phyloP scores from a whole-genome alignment of 2,797 vertebrate genomes.

The Sebastes steindachneri region DNA sequence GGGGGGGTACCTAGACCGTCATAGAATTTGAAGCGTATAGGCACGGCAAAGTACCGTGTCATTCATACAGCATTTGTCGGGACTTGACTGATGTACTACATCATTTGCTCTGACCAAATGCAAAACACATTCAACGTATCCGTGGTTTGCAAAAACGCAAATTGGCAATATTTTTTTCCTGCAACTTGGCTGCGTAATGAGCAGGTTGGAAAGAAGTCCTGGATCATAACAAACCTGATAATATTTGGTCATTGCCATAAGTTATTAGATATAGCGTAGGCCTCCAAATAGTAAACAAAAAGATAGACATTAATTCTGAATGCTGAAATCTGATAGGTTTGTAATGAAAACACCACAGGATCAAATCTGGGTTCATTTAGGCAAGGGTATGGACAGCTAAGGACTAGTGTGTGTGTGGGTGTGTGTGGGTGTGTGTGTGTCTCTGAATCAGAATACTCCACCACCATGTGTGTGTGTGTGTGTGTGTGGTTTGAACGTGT shows the following conservation, averaged over 20 bases:
- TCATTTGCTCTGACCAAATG: neutral
- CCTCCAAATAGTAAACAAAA: neutral
- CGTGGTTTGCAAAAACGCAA: neutral
- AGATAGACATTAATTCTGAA: neutral
- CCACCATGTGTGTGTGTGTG: neutral
- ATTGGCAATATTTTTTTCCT: neutral
- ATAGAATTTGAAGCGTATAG: neutral
- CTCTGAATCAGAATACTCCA: neutral
- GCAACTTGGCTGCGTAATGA: neutral
- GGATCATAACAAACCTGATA: neutral
- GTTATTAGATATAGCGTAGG: neutral
- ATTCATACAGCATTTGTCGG: neutral
- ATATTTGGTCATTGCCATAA: neutral
- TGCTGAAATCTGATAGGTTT: neutral
- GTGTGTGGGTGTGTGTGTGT: neutral
- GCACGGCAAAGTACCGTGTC: neutral
- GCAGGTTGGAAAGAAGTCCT: neutral
- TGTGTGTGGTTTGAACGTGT: neutral
- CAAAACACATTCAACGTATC: neutral
- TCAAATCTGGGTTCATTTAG: neutral
- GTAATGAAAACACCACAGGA: neutral
- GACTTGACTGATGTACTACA: neutral
- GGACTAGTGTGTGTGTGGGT: neutral
- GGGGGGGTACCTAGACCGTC: neutral
- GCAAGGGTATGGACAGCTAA: neutral